A percentile compares a stretch with the other conserved stretches of the same genome.
These are phyloP conservation scores for Pseudococcus longispinus DNA, from an alignment of 2,888 invertebrate genomes.

Conservation along the genomic window DNA sequence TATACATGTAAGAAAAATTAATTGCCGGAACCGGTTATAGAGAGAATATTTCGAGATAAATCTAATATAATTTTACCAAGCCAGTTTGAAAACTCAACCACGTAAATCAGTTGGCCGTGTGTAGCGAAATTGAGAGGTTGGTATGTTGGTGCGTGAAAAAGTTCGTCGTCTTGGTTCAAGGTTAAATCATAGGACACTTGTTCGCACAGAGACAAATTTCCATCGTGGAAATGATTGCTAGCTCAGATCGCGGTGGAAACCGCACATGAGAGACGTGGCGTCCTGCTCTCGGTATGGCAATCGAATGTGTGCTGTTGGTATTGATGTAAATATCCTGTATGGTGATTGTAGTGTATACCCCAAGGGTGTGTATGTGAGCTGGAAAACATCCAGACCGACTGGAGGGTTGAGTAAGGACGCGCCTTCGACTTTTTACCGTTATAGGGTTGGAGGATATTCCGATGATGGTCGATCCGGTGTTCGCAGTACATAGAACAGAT, in stretches of 20 bases:
- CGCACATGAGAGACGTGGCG: background rate
- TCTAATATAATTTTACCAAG: constrained; percentile 40
- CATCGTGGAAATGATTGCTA: background rate
- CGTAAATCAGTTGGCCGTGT: constrained; percentile 38
- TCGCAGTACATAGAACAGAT: background rate
- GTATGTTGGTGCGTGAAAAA: constrained; percentile 28
- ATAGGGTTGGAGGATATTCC: background rate
- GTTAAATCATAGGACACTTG: constrained; percentile 7
- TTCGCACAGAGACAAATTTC: background rate
- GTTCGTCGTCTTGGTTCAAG: constrained; percentile 44
- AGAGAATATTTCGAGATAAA: constrained; percentile 44
- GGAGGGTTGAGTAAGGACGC: background rate
- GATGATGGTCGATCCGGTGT: background rate
- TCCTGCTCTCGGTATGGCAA: no score
- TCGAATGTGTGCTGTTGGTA: background rate
- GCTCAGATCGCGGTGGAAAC: background rate
- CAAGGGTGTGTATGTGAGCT: background rate
- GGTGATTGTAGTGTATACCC: no score
- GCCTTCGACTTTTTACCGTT: background rate
- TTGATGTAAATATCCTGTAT: background rate
- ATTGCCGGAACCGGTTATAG: constrained; percentile 36
- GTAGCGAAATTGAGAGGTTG: constrained; percentile 36
- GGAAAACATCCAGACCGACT: background rate
- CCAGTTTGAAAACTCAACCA: constrained; percentile 26
- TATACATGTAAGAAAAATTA: constrained; percentile 39